phyloP scores from a whole-genome alignment of 2,113 vertebrate genomes.

The Chloropsis cyanopogon region DNA sequence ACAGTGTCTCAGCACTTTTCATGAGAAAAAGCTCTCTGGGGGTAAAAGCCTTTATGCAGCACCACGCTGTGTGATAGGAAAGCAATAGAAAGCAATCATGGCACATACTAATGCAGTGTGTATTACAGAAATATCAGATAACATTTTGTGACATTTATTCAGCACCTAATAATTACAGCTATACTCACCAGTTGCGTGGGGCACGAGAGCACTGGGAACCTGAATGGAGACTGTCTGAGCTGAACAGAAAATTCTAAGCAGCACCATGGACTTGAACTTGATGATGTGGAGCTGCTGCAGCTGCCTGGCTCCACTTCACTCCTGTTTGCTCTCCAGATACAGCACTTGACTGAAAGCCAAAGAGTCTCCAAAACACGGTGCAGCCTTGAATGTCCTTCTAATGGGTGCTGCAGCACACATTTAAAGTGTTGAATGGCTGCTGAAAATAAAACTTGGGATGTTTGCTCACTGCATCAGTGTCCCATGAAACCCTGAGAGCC shows the following conservation, averaged over 20 bases:
- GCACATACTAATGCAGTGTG: background rate
- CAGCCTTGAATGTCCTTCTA: background rate
- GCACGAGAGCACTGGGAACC: background rate
- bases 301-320: background rate
- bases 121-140: background rate
- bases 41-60: conserved; percentile 27
- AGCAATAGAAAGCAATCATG: background rate
- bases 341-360: background rate
- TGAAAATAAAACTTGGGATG: background rate
- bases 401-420: background rate
- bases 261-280: background rate
- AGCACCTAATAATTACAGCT: background rate
- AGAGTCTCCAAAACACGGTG: background rate
- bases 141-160: background rate
- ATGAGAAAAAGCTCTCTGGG: background rate
- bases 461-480: background rate
- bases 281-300: background rate
- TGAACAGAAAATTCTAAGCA: background rate
- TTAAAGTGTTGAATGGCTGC: background rate
- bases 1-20: conserved; percentile 13
- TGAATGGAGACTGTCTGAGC: background rate
- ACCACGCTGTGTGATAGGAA: background rate
- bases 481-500: background rate
- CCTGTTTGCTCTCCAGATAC: background rate
- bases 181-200: background rate